phyloP scores from a whole-genome alignment of 2,888 invertebrate species.

The Capitulum mitella region DNA sequence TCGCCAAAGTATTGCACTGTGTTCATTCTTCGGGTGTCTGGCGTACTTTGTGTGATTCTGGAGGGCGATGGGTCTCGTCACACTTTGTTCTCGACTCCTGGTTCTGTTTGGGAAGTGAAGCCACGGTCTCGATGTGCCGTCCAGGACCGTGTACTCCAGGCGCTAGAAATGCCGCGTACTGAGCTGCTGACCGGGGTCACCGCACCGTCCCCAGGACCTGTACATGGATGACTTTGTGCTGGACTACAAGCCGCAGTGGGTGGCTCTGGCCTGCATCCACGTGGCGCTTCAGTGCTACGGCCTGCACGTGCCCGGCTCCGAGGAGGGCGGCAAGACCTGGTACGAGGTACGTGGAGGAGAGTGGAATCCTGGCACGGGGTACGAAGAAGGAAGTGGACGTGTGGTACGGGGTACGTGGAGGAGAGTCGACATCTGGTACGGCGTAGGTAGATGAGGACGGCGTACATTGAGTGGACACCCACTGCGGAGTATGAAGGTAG shows the following conservation, averaged over 20 bases:
- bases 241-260: conserved; percentile 30
- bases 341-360: neutral
- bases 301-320: conserved; percentile 32
- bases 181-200: too few relatives aligned
- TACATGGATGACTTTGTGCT: conserved; percentile 33
- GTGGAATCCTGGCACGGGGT: neutral
- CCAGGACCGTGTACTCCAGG: too few relatives aligned
- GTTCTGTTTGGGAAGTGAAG: too few relatives aligned
- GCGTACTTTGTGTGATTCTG: too few relatives aligned
- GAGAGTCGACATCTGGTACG: neutral
- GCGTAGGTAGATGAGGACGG: neutral
- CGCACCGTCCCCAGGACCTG: conserved; percentile 30
- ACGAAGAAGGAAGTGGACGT: neutral
- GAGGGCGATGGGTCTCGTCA: too few relatives aligned
- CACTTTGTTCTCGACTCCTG: too few relatives aligned
- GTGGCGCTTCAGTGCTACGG: conserved; percentile 33
- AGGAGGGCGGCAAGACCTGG: conserved; percentile 23
- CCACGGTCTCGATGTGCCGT: too few relatives aligned
- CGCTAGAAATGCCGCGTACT: too few relatives aligned
- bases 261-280: conserved; percentile 31
- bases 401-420: neutral
- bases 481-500: too few relatives aligned
- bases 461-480: too few relatives aligned
- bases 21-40: too few relatives aligned
- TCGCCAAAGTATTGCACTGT: too few relatives aligned